Evolutionary conservation across 2,888 invertebrate species (phyloP).

Genomic region (Phyllotreta cruciferae): DNA sequence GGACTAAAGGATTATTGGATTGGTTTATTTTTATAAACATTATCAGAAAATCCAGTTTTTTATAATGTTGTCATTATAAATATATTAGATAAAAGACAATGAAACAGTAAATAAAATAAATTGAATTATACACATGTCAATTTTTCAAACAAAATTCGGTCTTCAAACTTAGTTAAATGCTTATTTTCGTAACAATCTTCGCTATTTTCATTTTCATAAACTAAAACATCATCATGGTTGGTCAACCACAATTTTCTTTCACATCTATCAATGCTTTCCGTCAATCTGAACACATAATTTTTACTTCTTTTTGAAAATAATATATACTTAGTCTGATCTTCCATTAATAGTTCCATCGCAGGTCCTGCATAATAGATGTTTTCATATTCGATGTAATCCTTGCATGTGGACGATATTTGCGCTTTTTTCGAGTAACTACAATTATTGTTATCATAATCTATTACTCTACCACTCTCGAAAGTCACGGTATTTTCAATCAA

Average conservation of each 20-base stretch:
- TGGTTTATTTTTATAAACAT: too few species aligned
- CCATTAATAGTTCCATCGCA: not conserved
- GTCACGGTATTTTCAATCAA: constrained; percentile 8
- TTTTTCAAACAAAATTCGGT: too few species aligned
- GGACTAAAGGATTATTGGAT: too few species aligned
- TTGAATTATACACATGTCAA: too few species aligned
- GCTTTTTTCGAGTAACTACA: not conserved
- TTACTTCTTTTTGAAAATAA: constrained; percentile 4
- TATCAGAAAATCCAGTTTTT: too few species aligned
- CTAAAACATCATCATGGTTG: not conserved
- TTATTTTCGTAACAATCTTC: constrained; percentile 4
- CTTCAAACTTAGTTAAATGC: not conserved
- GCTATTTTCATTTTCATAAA: not conserved
- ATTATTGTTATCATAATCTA: not conserved
- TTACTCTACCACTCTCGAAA: not conserved
- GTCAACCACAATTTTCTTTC: not conserved
- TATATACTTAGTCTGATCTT: not conserved
- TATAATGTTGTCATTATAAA: too few species aligned
- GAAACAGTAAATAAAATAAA: too few species aligned
- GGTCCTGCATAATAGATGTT: constrained; percentile 5
- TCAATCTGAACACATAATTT: constrained; percentile 2
- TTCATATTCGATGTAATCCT: not conserved
- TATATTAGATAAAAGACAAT: too few species aligned
- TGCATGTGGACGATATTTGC: not conserved
- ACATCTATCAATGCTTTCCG: not conserved